Evolutionary conservation across 2,888 invertebrate genomes (phyloP), one percentile per base, ranked within the genome.

Genomic region (Drosophila mercatorum): DNA sequence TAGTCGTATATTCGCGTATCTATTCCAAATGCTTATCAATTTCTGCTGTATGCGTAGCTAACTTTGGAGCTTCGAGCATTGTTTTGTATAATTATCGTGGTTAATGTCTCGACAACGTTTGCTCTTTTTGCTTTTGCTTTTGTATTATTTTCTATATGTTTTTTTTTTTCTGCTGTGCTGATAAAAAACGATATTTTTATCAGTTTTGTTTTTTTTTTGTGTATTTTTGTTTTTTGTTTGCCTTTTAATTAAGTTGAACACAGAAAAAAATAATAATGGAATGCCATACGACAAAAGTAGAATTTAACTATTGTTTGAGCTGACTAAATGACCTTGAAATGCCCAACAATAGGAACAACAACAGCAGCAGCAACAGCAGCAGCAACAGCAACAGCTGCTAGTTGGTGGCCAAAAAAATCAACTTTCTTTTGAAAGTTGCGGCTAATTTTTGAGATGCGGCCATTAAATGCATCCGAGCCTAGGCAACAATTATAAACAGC

Each of bases 51-150:
- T 62, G 61, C 43, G 53, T 22, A 52, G 52, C 52, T 76, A 64
- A 57, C 52, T 70, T 76, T 62, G 44, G 47, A 36, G 51, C 51
- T 12, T 11, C 36, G 51, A 34, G 51, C 51, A 51, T 84, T 86
- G 84, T 86, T 84, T 86, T 88, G 88, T 84, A 84, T 88, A 84
- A 84, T 88, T 84, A 84, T 84, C 86, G 87, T 88, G 87, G 86
- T 84, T 84, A 88, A 83, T 84, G 86, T 88, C 88, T 72, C 76
- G 71, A 74, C 79, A 59, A 34, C 59, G 58, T 59, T 69, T 73
- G 68, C 28, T 52, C 34, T 34, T 67, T 61, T 62, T 65, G 28
- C 65, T 65, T 17, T 11, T 34, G 44, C 44, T 58, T 61, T 69
- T 44, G 51, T 64, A 12, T 71, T 71, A 40, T 46, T 72, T 62